Percentiles rank a stretch among this genome's conserved stretches.
Conservation (phyloP, 2,797 vertebrate species). For the Ctenopoma kingsleyae region DNA sequence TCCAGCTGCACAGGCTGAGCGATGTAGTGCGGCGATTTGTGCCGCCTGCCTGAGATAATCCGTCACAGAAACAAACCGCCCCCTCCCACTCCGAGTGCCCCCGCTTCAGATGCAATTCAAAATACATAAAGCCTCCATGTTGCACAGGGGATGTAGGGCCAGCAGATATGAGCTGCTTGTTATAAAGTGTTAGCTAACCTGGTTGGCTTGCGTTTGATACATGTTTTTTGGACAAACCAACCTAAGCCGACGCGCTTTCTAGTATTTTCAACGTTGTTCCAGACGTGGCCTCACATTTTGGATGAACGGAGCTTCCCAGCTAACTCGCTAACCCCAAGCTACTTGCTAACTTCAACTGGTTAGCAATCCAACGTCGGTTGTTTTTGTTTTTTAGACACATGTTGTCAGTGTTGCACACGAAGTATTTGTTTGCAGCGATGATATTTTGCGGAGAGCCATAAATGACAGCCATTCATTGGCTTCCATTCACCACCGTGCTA, state of each 20-base stretch:
- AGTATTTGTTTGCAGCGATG: slow-evolving; percentile 45
- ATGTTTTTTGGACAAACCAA: slow-evolving; percentile 31
- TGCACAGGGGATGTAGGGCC: slow-evolving; percentile 72
- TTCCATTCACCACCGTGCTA: slow-evolving; percentile 66
- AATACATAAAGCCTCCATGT: slow-evolving; percentile 86
- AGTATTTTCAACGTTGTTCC: slow-evolving; percentile 46
- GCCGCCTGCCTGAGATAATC: slow-evolving; percentile 61
- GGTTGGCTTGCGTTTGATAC: slow-evolving; percentile 20
- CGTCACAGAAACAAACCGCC: slow-evolving; percentile 76
- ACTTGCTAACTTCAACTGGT: slow-evolving; percentile 66
- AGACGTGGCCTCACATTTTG: slow-evolving; percentile 59
- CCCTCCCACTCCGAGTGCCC: slow-evolving; percentile 76
- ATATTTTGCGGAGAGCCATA: slow-evolving; percentile 62
- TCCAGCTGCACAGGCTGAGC: slow-evolving; percentile 54
- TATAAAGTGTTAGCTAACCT: slow-evolving; percentile 37
- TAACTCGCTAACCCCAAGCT: slow-evolving; percentile 65
- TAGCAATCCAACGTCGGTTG: slow-evolving; percentile 37
- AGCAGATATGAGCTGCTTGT: slow-evolving; percentile 46
- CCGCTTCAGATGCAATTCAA: slow-evolving; percentile 81
- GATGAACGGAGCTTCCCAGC: slow-evolving; percentile 58
- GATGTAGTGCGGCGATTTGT: slow-evolving; percentile 43
- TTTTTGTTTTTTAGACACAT: slow-evolving; percentile 17
- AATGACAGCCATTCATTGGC: slow-evolving; percentile 70
- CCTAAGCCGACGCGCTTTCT: slow-evolving; percentile 42
- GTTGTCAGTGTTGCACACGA: slow-evolving; percentile 15